Percentiles rank a stretch among this genome's conserved stretches.
phyloP scores from a whole-genome alignment of 30 jellyfish, hydroid and myxozoan genomes.

The Turritopsis rubra region DNA sequence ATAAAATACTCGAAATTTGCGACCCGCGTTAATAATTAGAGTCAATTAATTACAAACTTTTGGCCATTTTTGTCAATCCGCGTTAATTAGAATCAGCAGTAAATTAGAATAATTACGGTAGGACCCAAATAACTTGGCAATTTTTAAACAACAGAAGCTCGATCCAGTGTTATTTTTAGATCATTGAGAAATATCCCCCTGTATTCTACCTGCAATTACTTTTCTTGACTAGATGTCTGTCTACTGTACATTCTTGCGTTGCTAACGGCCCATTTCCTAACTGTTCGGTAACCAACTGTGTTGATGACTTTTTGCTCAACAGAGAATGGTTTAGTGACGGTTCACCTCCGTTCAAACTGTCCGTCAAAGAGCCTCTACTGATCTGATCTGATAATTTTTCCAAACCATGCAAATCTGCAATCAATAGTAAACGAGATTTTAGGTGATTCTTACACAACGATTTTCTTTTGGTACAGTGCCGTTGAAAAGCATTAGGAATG shows the following conservation, averaged over 20 bases:
- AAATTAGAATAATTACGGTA: no score
- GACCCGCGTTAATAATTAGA: no score
- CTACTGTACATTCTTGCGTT: neutral
- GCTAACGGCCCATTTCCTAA: neutral
- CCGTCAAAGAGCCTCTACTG: neutral
- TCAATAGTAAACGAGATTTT: neutral
- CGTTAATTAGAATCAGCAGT: no score
- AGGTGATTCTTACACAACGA: neutral
- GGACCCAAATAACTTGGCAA: no score
- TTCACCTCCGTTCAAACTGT: neutral
- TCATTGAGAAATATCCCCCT: no score
- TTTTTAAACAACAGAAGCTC: neutral
- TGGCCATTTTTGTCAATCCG: no score
- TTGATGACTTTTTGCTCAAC: neutral
- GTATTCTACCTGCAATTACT: conserved; percentile 21
- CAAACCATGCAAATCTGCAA: neutral
- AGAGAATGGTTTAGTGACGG: conserved; percentile 20
- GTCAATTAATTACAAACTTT: no score
- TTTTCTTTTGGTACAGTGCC: neutral
- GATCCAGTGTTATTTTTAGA: no score
- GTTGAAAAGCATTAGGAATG: neutral
- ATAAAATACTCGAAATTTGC: no score
- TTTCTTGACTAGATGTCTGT: neutral
- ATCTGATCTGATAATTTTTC: neutral
- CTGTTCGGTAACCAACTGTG: neutral